phyloP scores from a whole-genome alignment of 2,797 vertebrate genomes.

The Megaceryle alcyon region DNA sequence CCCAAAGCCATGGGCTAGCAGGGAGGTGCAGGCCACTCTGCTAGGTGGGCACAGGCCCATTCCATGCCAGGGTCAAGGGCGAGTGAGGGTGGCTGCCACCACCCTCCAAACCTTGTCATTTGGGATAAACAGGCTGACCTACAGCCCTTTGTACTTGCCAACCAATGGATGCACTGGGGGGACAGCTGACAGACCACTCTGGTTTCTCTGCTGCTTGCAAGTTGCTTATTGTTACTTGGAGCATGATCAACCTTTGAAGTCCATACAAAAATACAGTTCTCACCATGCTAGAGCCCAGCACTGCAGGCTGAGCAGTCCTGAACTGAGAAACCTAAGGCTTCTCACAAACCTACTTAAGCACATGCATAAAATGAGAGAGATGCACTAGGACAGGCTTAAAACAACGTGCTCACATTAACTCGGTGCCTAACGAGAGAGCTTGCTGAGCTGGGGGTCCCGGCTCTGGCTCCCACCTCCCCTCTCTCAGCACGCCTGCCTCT shows the following conservation, averaged over 20 bases:
- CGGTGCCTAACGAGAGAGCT: not conserved
- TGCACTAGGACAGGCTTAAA: not conserved
- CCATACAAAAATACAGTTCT: not conserved
- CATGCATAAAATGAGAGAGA: not conserved
- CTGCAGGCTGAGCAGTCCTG: not conserved
- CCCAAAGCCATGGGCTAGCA: not conserved
- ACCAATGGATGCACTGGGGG: rapidly evolving
- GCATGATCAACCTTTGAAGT: not conserved
- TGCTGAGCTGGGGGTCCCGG: not conserved
- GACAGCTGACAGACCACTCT: no score
- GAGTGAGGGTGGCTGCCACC: not conserved
- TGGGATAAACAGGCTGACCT: not conserved
- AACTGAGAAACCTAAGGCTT: not conserved
- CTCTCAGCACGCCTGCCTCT: not conserved
- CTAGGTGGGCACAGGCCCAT: not conserved
- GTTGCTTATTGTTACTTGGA: not conserved
- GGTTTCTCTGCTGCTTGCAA: not conserved
- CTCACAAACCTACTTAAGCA: not conserved
- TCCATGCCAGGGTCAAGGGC: not conserved
- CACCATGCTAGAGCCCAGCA: not conserved
- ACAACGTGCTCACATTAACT: rapidly evolving
- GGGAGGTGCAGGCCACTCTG: not conserved
- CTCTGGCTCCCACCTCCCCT: not conserved
- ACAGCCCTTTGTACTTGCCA: not conserved
- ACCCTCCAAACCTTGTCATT: not conserved